These are phyloP conservation scores for Tenrec ecaudatus DNA, from an alignment of 2,113 vertebrate species.

Conservation along the genomic window DNA sequence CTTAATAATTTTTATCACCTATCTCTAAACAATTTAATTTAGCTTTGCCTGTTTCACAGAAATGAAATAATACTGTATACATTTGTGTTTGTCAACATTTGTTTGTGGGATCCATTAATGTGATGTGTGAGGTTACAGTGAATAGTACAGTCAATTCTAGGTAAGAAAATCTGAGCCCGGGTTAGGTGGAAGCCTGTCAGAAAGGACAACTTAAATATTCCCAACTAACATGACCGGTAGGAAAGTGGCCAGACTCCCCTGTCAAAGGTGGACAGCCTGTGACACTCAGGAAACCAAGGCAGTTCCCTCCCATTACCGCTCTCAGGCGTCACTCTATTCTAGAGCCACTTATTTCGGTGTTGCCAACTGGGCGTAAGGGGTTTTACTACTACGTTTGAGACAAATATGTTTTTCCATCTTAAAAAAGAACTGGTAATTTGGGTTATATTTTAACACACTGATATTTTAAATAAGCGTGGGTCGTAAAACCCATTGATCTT, in stretches of 20 bases:
- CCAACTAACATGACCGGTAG: background rate
- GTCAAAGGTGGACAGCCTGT: background rate
- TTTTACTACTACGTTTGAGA: background rate
- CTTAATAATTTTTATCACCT: slow-evolving; percentile 20
- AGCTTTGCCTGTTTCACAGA: background rate
- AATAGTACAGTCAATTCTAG: background rate
- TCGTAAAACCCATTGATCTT: slow-evolving; percentile 31
- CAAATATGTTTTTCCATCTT: slow-evolving; percentile 11
- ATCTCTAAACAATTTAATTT: background rate
- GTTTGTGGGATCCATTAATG: background rate
- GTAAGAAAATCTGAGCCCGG: too few relatives aligned
- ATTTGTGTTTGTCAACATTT: background rate
- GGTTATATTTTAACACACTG: slow-evolving; percentile 32
- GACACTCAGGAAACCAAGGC: background rate
- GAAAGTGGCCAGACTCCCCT: background rate
- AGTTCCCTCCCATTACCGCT: background rate
- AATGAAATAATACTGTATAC: background rate
- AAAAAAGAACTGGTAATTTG: slow-evolving; percentile 29
- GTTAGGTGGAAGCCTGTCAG: background rate
- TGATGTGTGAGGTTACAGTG: background rate
- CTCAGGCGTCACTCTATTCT: background rate
- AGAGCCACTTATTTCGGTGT: background rate
- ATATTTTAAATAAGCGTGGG: background rate
- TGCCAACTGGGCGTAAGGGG: background rate
- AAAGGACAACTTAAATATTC: background rate